phyloP scores from a whole-genome alignment of 2,888 invertebrate species.

The Anthrax anthrax region DNA sequence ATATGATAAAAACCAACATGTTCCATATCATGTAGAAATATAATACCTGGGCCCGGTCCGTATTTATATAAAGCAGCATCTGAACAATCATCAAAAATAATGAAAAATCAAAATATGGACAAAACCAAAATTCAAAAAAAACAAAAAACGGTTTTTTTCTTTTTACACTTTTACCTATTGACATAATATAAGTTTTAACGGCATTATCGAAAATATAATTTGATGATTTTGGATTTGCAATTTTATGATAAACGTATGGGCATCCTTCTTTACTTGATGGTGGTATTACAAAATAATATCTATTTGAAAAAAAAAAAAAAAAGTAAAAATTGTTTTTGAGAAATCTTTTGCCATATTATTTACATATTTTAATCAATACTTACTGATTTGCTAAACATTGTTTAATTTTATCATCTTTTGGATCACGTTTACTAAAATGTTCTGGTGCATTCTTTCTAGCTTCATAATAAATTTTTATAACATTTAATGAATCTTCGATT shows the following conservation, averaged over 20 bases:
- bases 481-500: constrained; percentile 10
- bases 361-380: constrained; percentile 17
- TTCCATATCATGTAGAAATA: constrained; percentile 52
- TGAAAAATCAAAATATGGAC: not conserved
- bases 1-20: constrained; percentile 45
- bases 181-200: constrained; percentile 45
- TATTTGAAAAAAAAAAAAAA: constrained; percentile 18
- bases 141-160: not conserved
- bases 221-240: constrained; percentile 41
- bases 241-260: constrained; percentile 46
- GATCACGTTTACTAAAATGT: constrained; percentile 44
- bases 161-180: constrained; percentile 30
- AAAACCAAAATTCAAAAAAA: constrained; percentile 13
- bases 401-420: constrained; percentile 28
- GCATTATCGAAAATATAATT: constrained; percentile 45
- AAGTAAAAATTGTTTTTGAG: not conserved
- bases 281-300: constrained; percentile 43
- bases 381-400: constrained; percentile 37
- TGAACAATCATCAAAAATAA: constrained; percentile 13
- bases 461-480: constrained; percentile 43
- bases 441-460: constrained; percentile 45
- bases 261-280: constrained; percentile 42
- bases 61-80: constrained; percentile 42
- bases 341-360: not conserved
- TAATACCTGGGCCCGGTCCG: constrained; percentile 45